Conservation (phyloP, 23 tunicate species). For the Trididemnum clinides region DNA sequence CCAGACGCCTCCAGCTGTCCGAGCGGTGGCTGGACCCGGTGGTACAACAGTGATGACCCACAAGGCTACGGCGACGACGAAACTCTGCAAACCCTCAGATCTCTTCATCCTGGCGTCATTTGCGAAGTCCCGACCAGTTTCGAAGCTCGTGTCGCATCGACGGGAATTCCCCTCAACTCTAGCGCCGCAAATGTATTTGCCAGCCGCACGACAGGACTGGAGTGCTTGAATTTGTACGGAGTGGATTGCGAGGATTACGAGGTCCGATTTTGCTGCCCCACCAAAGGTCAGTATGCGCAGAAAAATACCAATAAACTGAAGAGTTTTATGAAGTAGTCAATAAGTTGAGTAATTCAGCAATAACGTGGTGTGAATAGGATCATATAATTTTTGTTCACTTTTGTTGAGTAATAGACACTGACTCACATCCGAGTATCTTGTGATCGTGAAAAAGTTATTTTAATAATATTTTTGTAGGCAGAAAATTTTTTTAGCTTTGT, state of each 20-base stretch:
- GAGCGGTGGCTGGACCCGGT: neutral
- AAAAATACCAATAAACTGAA: neutral
- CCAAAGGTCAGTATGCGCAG: neutral
- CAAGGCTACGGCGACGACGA: constrained; percentile 21
- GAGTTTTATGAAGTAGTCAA: too few species aligned
- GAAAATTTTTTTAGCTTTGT: too few species aligned
- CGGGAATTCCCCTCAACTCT: neutral
- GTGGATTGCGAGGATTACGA: constrained; percentile 11
- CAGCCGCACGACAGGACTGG: neutral
- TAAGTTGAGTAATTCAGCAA: too few species aligned
- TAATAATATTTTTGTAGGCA: too few species aligned
- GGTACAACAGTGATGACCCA: constrained; percentile 12
- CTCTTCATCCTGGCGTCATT: neutral
- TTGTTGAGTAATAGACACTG: too few species aligned
- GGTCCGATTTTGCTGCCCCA: constrained; percentile 19
- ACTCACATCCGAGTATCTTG: too few species aligned
- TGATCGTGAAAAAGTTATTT: too few species aligned
- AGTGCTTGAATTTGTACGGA: neutral
- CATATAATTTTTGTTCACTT: too few species aligned
- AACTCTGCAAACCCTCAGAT: neutral
- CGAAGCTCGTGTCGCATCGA: neutral
- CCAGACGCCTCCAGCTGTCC: neutral
- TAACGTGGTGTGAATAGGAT: too few species aligned
- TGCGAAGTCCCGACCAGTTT: constrained; percentile 6
- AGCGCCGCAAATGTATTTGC: neutral